A percentile compares a stretch with the other conserved stretches of the same genome.
phyloP scores from a whole-genome alignment of 2,888 invertebrate species.

The Ormyrus labotus region DNA sequence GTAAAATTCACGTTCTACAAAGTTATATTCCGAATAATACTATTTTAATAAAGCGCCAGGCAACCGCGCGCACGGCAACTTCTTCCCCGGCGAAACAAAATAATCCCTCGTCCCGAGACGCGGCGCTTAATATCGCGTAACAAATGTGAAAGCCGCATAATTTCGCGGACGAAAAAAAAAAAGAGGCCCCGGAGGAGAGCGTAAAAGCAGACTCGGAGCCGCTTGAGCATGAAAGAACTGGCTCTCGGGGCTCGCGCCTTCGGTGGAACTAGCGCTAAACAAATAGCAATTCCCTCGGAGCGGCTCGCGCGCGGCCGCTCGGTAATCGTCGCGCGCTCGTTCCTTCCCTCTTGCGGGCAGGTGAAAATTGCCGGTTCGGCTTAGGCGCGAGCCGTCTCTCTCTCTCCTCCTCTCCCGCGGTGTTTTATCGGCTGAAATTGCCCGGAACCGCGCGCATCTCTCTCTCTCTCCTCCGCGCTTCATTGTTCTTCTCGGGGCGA shows the following conservation, averaged over 20 bases:
- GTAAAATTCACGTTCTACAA: no score
- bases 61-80: no score
- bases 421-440: constrained; percentile 72
- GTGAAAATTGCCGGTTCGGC: constrained; percentile 47
- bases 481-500: no score
- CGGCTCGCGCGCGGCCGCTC: background rate
- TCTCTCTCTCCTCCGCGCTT: background rate
- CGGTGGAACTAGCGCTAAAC: constrained; percentile 10
- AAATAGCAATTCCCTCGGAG: constrained; percentile 38
- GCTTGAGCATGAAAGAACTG: background rate
- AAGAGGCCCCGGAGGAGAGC: background rate
- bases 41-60: no score
- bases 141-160: no score
- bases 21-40: no score
- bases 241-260: background rate
- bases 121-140: no score
- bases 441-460: constrained; percentile 59
- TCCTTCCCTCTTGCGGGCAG: background rate
- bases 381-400: background rate
- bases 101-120: no score
- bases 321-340: background rate
- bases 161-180: no score
- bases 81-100: no score
- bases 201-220: background rate
- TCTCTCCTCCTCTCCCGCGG: background rate